Evolutionary conservation across 2,797 vertebrate species (phyloP).

Genomic region (Alfaro cultratus): DNA sequence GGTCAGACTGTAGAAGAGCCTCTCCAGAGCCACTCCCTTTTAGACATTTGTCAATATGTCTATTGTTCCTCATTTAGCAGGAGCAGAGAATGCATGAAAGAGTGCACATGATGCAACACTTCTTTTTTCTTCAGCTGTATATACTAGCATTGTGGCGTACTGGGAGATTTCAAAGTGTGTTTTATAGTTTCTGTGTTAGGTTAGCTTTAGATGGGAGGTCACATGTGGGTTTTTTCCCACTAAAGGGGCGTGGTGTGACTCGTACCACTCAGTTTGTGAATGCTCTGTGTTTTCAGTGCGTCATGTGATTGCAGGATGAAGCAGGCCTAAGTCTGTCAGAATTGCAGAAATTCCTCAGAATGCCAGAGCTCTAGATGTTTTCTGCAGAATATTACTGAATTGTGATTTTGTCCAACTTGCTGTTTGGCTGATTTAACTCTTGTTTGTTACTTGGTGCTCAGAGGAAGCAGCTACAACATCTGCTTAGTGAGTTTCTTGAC

Average conservation of each 20-base stretch:
- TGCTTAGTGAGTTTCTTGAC: not conserved
- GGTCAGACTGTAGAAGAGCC: slow-evolving; percentile 6
- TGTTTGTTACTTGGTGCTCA: not conserved
- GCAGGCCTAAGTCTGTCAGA: slow-evolving; percentile 58
- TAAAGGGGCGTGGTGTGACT: not conserved
- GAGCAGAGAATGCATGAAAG: not conserved
- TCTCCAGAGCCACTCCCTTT: slow-evolving; percentile 20
- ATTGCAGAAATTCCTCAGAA: slow-evolving; percentile 57
- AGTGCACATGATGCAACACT: not conserved
- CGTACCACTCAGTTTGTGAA: slow-evolving; percentile 39
- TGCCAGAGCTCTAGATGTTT: slow-evolving; percentile 18
- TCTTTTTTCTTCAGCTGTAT: slow-evolving; percentile 1
- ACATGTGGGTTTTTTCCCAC: slow-evolving; percentile 35
- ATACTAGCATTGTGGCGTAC: not conserved
- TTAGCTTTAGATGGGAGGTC: slow-evolving; percentile 32
- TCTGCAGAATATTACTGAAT: slow-evolving; percentile 8
- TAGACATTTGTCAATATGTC: slow-evolving; percentile 16
- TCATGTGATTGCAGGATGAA: slow-evolving; percentile 70
- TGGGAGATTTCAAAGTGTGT: not conserved
- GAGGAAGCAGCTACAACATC: slow-evolving; percentile 1
- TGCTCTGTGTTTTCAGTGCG: slow-evolving; percentile 55
- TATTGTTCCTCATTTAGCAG: slow-evolving; percentile 51
- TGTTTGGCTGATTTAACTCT: not conserved
- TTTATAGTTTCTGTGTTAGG: not conserved
- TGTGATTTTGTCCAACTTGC: not conserved